Conservation (phyloP, 2,888 invertebrate genomes). For the Caenorhabditis sp. region DNA sequence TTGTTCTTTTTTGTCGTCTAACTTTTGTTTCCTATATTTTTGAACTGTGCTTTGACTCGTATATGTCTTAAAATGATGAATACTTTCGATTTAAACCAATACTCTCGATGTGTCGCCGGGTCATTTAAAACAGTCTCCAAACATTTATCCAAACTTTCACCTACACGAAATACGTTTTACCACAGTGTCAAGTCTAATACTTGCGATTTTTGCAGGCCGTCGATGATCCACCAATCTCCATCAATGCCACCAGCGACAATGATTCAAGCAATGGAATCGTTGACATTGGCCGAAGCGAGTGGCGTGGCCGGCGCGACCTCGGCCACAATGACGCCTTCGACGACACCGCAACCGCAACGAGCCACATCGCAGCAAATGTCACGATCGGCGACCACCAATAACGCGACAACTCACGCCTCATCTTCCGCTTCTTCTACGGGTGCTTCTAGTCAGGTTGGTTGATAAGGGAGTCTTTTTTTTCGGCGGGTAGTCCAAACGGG, state of each 20-base stretch:
- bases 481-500: not conserved
- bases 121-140: too few relatives aligned
- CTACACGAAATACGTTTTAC: too few relatives aligned
- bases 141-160: too few relatives aligned
- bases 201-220: constrained; percentile 47
- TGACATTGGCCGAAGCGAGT: constrained; percentile 25
- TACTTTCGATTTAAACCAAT: too few relatives aligned
- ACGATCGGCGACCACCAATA: constrained; percentile 65
- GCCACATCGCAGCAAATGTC: constrained; percentile 60
- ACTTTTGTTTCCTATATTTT: too few relatives aligned
- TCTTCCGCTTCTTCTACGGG: constrained; percentile 30
- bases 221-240: constrained; percentile 66
- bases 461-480: constrained; percentile 1
- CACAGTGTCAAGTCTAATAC: too few relatives aligned
- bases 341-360: constrained; percentile 14
- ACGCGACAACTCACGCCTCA: constrained; percentile 9
- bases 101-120: too few relatives aligned
- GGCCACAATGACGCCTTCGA: too few relatives aligned
- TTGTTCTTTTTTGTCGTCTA: too few relatives aligned
- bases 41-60: too few relatives aligned
- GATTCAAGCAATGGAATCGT: constrained; percentile 52
- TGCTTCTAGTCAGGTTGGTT: constrained; percentile 42
- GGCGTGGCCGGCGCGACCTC: too few relatives aligned
- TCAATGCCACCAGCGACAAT: constrained; percentile 69
- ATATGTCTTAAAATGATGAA: too few relatives aligned